Percentiles rank a stretch among this genome's conserved stretches.
Evolutionary conservation across 2,888 invertebrate genomes (phyloP).

Genomic region (Campoplex capitator): DNA sequence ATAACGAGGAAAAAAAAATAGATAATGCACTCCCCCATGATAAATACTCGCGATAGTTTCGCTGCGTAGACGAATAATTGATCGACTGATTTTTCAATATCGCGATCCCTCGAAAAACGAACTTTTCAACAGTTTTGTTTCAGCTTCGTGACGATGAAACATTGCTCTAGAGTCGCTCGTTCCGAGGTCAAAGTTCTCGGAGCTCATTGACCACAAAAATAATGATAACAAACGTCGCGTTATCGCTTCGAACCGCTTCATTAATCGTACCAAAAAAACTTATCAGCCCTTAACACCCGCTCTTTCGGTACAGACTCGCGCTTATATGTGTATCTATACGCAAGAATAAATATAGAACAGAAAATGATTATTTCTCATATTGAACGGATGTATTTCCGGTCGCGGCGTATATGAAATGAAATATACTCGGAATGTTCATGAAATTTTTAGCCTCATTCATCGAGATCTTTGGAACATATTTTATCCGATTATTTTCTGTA

Average conservation of each 20-base stretch:
- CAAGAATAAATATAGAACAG: background rate
- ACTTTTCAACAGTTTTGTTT: background rate
- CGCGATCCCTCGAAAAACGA: background rate
- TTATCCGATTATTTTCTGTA: conserved; percentile 3
- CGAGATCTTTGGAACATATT: background rate
- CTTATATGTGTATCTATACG: background rate
- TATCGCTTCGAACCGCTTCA: conserved; percentile 55
- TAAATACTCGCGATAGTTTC: background rate
- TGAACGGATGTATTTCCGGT: conserved; percentile 70
- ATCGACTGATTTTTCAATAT: too few relatives aligned
- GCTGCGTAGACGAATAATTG: too few relatives aligned
- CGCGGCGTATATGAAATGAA: background rate
- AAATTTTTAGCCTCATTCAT: conserved; percentile 7
- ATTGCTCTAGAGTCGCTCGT: background rate
- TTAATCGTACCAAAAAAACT: conserved; percentile 50
- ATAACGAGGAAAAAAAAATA: background rate
- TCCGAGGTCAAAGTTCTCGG: conserved; percentile 29
- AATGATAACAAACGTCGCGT: conserved; percentile 40
- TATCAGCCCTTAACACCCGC: conserved; percentile 42
- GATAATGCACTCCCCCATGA: conserved; percentile 14
- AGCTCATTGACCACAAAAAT: conserved; percentile 44
- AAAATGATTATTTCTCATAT: conserved; percentile 57
- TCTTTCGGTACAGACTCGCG: background rate
- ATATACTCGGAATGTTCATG: conserved; percentile 1
- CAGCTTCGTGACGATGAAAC: too few relatives aligned